Percentiles rank a stretch among this genome's conserved stretches.
Conservation (phyloP, 2,888 invertebrate genomes). For the Perizoma flavofasciatum region DNA sequence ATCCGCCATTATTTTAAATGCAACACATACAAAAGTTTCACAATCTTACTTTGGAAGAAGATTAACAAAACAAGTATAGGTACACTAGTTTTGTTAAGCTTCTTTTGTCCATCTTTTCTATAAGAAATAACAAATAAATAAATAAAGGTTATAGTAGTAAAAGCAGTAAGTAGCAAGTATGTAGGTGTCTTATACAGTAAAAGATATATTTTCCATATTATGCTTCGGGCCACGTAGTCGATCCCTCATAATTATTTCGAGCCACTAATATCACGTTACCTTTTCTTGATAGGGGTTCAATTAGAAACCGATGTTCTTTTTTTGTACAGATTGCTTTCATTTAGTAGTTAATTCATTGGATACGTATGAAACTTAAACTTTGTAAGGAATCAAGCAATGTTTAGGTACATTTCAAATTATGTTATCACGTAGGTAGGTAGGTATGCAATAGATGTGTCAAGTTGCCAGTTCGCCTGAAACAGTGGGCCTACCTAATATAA, state of each 20-base stretch:
- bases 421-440: conserved; percentile 17
- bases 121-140: no score
- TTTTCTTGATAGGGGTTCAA: conserved; percentile 33
- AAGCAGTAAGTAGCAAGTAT: no score
- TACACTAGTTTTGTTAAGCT: no score
- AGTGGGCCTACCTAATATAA: conserved; percentile 16
- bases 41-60: no score
- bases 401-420: conserved; percentile 21
- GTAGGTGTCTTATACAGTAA: background rate
- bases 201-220: conserved; percentile 24
- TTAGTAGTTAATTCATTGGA: background rate
- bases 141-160: no score
- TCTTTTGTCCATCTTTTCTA: no score
- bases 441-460: conserved; percentile 26
- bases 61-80: no score
- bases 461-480: conserved; percentile 33
- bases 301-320: conserved; percentile 19
- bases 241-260: conserved; percentile 33
- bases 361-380: background rate
- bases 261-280: conserved; percentile 37
- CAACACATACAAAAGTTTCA: no score
- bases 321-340: background rate
- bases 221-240: conserved; percentile 41
- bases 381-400: conserved; percentile 24
- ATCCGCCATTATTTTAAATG: no score